Evolutionary conservation across 2,888 invertebrate genomes (phyloP), one percentile per base, ranked within the genome.

Genomic region (Drosophila maculinotata): DNA sequence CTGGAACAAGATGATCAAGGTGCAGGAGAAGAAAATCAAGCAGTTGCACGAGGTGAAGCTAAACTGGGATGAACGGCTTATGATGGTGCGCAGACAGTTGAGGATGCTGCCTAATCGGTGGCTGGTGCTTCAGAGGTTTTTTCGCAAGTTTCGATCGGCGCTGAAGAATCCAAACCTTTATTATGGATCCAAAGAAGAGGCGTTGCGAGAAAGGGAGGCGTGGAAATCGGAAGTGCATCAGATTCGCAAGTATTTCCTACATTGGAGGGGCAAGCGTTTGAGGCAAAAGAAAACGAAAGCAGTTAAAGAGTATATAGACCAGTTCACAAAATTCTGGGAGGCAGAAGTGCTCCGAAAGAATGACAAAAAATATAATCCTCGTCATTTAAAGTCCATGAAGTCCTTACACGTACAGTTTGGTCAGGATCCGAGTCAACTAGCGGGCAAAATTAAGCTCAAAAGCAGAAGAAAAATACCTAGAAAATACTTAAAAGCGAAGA

Each of bases 301-400:
- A 17, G 10, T 1, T 1, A 17, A n/a, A 2, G 38, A 20, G 0
- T n/a, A 10, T 0, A 41, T 65, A 1, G 7, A 7, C 0, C 6
- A 23, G 15, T 56, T 73, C 3, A 0, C 36, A 0, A n/a, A 3
- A 1, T 66, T 77, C 12, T 72, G 74, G 78, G 14, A 52, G 0
- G 4, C 0, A 0, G 78, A 73, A 25, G 17, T 77, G 10, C 6
- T 25, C 9, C 25, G 9, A 2, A 58, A 33, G 3, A 20, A 26
- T 6, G 10, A 1, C 1, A 26, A 14, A 14, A 42, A 26, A 10
- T 9, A 12, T 26, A 15, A 26, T 1, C 9, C 9, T 26, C 41
- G 2, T 4, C 17, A 3, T 0, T 4, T 25, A 10, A 26, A 25
- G 10, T 8, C n/a, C 20, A 20, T n/a, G n/a, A n/a, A n/a, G n/a